Conservation (phyloP, 1,140 invertebrate species). For the Zaprionus camerounensis region DNA sequence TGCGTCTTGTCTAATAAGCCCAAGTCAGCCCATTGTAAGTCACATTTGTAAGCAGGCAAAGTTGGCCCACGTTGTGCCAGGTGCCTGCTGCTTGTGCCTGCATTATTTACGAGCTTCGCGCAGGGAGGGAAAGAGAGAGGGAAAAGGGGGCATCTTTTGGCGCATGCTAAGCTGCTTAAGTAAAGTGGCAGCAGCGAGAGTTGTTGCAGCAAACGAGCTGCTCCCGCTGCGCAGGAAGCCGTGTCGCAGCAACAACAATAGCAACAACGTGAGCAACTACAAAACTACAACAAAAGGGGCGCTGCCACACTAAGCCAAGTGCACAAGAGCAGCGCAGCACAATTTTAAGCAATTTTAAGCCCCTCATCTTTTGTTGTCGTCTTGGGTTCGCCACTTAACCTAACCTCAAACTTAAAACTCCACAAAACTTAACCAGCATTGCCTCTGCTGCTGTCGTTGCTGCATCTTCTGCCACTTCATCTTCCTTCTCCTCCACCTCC, state of each 20-base stretch:
- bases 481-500: background rate
- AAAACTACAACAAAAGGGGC: constrained; percentile 6
- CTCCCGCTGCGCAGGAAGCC: constrained; percentile 54
- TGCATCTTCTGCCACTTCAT: constrained; percentile 1
- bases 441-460: background rate
- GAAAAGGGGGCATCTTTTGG: constrained; percentile 20
- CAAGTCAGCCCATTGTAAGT: constrained; percentile 14
- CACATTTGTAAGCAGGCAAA: constrained; percentile 14
- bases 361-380: constrained; percentile 37
- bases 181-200: constrained; percentile 44
- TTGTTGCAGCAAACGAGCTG: constrained; percentile 32
- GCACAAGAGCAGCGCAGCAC: constrained; percentile 18
- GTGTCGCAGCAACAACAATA: constrained; percentile 37
- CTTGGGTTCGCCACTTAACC: constrained; percentile 39
- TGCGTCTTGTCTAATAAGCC: constrained; percentile 21
- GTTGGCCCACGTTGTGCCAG: constrained; percentile 7
- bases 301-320: constrained; percentile 58
- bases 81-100: constrained; percentile 13
- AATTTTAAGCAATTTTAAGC: constrained; percentile 44
- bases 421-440: constrained; percentile 12
- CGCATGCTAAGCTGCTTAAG: constrained; percentile 57
- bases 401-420: constrained; percentile 26
- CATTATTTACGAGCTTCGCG: constrained; percentile 53
- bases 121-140: background rate
- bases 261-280: background rate